A percentile compares a stretch with the other conserved stretches of the same genome.
phyloP scores from a whole-genome alignment of 2,888 invertebrate genomes.

The Cryptus armator region DNA sequence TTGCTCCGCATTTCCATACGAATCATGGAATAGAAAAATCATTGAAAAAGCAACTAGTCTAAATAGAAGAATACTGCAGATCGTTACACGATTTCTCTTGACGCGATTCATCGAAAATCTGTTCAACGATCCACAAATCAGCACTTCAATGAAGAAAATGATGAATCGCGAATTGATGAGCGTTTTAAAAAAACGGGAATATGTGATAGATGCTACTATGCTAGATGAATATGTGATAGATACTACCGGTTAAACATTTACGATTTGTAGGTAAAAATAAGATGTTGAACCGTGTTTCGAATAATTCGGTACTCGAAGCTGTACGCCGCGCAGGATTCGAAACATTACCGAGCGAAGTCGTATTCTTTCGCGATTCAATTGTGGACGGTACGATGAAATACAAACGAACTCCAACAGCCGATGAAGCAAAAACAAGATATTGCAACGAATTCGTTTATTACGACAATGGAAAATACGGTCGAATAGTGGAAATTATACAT shows the following conservation, averaged over 20 bases:
- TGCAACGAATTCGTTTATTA: background rate
- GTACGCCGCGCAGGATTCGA: background rate
- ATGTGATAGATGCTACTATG: background rate
- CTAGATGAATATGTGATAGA: no score
- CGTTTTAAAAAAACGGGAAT: background rate
- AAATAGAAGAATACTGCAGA: slow-evolving; percentile 8
- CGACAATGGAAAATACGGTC: background rate
- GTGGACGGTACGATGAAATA: background rate
- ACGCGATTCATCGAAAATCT: slow-evolving; percentile 22
- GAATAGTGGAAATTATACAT: background rate
- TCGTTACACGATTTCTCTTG: slow-evolving; percentile 23
- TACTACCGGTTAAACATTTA: background rate
- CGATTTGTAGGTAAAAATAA: background rate
- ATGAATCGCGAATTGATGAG: background rate
- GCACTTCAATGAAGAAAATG: background rate
- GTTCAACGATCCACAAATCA: background rate
- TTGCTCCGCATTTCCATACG: slow-evolving; percentile 14
- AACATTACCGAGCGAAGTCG: background rate
- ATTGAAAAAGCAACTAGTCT: slow-evolving; percentile 19
- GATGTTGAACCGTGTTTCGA: background rate
- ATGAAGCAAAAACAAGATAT: background rate
- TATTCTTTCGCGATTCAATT: background rate
- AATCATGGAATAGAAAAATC: slow-evolving; percentile 28
- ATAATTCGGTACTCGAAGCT: background rate
- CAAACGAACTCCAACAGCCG: background rate